Evolutionary conservation across 2,888 invertebrate genomes (phyloP).

Genomic region (Disparrhopalites patrizii): DNA sequence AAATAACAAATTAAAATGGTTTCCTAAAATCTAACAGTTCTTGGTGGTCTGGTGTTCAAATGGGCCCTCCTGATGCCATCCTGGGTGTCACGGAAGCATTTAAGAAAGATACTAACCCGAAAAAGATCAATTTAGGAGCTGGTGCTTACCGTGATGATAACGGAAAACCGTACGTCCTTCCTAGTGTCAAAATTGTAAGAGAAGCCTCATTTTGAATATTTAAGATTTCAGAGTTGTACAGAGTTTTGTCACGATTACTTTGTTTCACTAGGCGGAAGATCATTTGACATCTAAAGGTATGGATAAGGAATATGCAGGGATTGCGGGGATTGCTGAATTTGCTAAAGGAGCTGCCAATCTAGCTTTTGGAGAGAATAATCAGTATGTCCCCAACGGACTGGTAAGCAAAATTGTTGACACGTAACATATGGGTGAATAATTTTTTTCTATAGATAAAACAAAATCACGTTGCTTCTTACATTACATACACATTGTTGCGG

Average conservation of each 20-base stretch:
- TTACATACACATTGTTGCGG: too few relatives aligned
- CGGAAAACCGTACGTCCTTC: conserved; percentile 92
- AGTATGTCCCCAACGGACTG: conserved; percentile 64
- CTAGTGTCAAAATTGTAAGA: conserved; percentile 64
- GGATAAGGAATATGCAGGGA: conserved; percentile 94
- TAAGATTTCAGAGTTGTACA: conserved; percentile 6
- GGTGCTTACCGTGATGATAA: conserved; percentile 97
- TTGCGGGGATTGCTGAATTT: conserved; percentile 79
- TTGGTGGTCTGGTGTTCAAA: conserved; percentile 83
- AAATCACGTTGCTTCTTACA: too few relatives aligned
- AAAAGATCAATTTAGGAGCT: conserved; percentile 94
- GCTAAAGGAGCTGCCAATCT: conserved; percentile 77
- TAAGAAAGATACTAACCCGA: conserved; percentile 81
- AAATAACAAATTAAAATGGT: too few relatives aligned
- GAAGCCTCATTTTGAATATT: neutral
- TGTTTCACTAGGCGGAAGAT: conserved; percentile 70
- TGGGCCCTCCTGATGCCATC: conserved; percentile 98
- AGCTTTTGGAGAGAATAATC: conserved; percentile 78
- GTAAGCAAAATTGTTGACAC: conserved; percentile 57
- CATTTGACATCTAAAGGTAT: conserved; percentile 63
- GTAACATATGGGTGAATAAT: too few relatives aligned
- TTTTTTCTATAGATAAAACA: too few relatives aligned
- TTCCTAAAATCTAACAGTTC: conserved; percentile 62
- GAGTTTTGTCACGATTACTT: neutral
- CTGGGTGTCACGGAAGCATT: conserved; percentile 95